These are phyloP conservation scores for Pristionchus arcanus DNA, from an alignment of 2,888 invertebrate species.

Conservation along the genomic window DNA sequence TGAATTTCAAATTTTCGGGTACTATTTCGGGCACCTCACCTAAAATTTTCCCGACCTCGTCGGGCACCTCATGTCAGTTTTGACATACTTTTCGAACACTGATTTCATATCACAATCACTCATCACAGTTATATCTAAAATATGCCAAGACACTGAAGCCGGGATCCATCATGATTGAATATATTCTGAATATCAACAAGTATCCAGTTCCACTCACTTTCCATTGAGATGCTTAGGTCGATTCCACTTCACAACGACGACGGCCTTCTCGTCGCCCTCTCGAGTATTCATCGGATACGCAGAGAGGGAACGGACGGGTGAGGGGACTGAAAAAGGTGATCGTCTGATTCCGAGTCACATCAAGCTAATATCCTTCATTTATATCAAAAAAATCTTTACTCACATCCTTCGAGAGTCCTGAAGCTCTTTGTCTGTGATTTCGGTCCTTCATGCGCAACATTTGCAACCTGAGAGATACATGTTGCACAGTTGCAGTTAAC, in stretches of 20 bases:
- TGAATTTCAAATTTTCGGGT: too few relatives aligned
- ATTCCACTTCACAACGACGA: slow-evolving; percentile 88
- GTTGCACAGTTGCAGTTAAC: neutral
- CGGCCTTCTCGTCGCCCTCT: slow-evolving; percentile 69
- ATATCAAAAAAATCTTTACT: slow-evolving; percentile 38
- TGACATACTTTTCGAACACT: too few relatives aligned
- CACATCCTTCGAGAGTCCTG: slow-evolving; percentile 90
- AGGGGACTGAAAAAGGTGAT: slow-evolving; percentile 67
- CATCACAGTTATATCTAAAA: neutral
- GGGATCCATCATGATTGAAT: too few relatives aligned
- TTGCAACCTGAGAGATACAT: slow-evolving; percentile 86
- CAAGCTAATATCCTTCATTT: neutral
- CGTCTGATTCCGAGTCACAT: neutral
- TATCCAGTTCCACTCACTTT: slow-evolving; percentile 78
- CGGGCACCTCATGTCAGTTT: too few relatives aligned
- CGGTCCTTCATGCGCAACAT: slow-evolving; percentile 92
- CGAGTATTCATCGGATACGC: slow-evolving; percentile 77
- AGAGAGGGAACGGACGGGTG: slow-evolving; percentile 72
- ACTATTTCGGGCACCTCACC: too few relatives aligned
- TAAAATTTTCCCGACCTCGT: too few relatives aligned
- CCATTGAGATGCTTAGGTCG: slow-evolving; percentile 94
- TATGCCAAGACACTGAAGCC: too few relatives aligned
- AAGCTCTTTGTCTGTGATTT: slow-evolving; percentile 90
- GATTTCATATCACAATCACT: too few relatives aligned
- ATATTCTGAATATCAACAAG: too few relatives aligned